A percentile compares a stretch with the other conserved stretches of the same genome.
These are phyloP conservation scores for Heptranchias perlo DNA, from an alignment of 2,113 vertebrate species.

Conservation along the genomic window DNA sequence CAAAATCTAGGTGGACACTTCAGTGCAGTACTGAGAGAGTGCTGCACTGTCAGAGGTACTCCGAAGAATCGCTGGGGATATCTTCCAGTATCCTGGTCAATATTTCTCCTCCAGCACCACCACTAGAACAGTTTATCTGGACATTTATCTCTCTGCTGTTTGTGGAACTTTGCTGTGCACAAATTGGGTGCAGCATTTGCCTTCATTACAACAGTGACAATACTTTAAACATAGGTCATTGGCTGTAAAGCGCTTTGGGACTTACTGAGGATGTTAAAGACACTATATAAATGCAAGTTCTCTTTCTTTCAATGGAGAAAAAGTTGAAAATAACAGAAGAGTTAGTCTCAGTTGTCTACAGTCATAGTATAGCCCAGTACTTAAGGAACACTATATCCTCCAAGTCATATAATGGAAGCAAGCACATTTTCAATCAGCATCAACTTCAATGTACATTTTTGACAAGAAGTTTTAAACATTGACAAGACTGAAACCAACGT, in stretches of 20 bases:
- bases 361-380: neutral
- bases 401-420: neutral
- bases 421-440: neutral
- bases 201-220: neutral
- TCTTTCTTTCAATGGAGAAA: neutral
- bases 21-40: neutral
- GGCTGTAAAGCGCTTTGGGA: neutral
- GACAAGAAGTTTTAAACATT: neutral
- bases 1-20: neutral
- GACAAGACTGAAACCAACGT: neutral
- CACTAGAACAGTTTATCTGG: neutral
- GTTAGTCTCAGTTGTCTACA: neutral
- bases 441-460: neutral
- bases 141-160: neutral
- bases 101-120: neutral
- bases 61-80: neutral
- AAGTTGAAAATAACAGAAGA: neutral
- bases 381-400: neutral
- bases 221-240: neutral
- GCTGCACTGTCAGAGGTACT: neutral
- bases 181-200: neutral
- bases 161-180: too few relatives aligned
- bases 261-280: neutral
- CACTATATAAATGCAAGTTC: neutral
- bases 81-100: neutral